These are phyloP conservation scores for Cottoperca gobio DNA, from an alignment of 2,797 vertebrate genomes.

Conservation along the genomic window DNA sequence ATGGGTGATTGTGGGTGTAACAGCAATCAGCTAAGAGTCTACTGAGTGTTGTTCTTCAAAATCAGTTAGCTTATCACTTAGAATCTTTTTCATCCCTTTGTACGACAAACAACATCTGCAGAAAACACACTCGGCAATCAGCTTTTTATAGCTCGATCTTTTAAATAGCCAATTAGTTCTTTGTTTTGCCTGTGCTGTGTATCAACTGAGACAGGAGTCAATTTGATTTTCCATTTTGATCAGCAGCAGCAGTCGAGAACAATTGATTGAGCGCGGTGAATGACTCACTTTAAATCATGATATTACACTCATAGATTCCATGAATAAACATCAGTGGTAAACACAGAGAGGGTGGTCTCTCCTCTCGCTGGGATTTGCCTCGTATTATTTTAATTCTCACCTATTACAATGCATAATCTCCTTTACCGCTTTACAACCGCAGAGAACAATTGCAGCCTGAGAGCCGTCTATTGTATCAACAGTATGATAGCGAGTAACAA, in stretches of 20 bases:
- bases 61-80: slow-evolving; percentile 66
- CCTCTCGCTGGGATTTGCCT: slow-evolving; percentile 32
- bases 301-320: slow-evolving; percentile 52
- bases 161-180: slow-evolving; percentile 72
- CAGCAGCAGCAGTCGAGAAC: slow-evolving; percentile 71
- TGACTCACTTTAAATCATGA: slow-evolving; percentile 70
- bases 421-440: slow-evolving; percentile 63
- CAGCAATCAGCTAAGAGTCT: slow-evolving; percentile 66
- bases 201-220: slow-evolving; percentile 61
- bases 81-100: slow-evolving; percentile 56
- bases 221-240: slow-evolving; percentile 68
- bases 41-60: slow-evolving; percentile 59
- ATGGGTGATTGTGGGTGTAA: slow-evolving; percentile 52
- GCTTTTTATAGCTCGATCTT: slow-evolving; percentile 65
- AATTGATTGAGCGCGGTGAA: slow-evolving; percentile 67
- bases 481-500: slow-evolving; percentile 81
- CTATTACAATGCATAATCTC: slow-evolving; percentile 80
- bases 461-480: slow-evolving; percentile 83
- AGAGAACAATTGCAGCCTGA: slow-evolving; percentile 78
- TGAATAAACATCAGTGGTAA: slow-evolving; percentile 72
- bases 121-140: slow-evolving; percentile 76
- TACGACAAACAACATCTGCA: slow-evolving; percentile 68
- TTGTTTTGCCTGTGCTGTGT: slow-evolving; percentile 64
- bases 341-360: slow-evolving; percentile 56
- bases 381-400: slow-evolving; percentile 71